These are phyloP conservation scores for Dicyrtoma fusca DNA, from an alignment of 2,888 invertebrate genomes.

Conservation along the genomic window DNA sequence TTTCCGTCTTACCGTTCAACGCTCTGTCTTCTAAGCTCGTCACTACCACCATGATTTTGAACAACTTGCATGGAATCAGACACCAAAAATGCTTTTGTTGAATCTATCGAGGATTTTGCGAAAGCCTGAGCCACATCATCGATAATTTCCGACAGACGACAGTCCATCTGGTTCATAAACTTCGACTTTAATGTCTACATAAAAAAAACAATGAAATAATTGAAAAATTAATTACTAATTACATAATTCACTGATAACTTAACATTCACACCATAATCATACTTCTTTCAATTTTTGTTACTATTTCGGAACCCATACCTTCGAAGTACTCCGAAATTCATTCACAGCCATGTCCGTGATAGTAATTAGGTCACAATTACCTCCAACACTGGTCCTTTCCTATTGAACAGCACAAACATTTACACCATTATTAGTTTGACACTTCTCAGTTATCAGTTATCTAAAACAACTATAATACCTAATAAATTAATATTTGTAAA, in stretches of 20 bases:
- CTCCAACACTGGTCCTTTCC: neutral
- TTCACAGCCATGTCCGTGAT: neutral
- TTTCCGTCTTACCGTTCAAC: no score
- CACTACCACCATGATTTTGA: no score
- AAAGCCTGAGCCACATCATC: constrained; percentile 60
- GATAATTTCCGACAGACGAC: constrained; percentile 58
- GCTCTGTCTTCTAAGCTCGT: no score
- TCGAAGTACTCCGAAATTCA: constrained; percentile 2
- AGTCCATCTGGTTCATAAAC: constrained; percentile 53
- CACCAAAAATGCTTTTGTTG: neutral
- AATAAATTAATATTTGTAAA: no score
- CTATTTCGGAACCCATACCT: no score
- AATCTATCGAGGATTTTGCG: constrained; percentile 56
- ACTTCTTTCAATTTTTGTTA: no score
- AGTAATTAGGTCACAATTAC: neutral
- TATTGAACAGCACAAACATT: neutral
- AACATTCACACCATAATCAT: no score
- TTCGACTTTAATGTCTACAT: constrained; percentile 51
- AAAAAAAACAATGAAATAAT: neutral
- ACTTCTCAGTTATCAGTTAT: no score
- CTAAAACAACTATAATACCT: no score
- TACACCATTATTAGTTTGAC: no score
- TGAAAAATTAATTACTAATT: neutral
- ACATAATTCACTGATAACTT: neutral
- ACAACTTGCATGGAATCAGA: no score